Conservation (phyloP, 2,113 vertebrate species). For the Muscicapa adusta region DNA sequence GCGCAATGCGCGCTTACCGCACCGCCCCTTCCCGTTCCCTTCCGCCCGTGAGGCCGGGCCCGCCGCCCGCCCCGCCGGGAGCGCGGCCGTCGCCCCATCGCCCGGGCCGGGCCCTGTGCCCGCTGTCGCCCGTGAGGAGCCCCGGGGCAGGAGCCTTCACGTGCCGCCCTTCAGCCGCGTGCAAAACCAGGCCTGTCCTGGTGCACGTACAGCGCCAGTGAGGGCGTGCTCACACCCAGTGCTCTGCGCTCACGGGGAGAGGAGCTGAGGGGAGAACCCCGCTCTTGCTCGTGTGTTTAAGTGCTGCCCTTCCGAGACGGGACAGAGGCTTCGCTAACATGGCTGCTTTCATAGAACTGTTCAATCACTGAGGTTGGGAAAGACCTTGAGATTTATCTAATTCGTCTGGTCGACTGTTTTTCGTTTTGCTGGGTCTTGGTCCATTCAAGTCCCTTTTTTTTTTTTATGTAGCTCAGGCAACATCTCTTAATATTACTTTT, state of each 20-base stretch:
- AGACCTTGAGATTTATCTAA: neutral
- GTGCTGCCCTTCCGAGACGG: neutral
- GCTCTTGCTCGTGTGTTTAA: rapidly evolving
- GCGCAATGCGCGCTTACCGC: neutral
- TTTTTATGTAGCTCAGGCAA: rapidly evolving
- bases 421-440: neutral
- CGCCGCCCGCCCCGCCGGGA: neutral
- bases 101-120: neutral
- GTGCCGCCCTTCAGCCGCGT: rapidly evolving
- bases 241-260: rapidly evolving
- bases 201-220: rapidly evolving
- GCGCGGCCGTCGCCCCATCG: too few relatives aligned
- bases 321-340: rapidly evolving
- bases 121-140: rapidly evolving
- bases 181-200: rapidly evolving
- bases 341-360: neutral
- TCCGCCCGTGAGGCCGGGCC: too few relatives aligned
- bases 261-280: rapidly evolving
- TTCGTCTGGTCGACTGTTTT: neutral
- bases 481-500: rapidly evolving
- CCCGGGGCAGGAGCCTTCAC: rapidly evolving
- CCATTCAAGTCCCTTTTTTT: rapidly evolving
- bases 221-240: rapidly evolving
- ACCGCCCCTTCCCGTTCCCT: neutral
- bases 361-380: neutral